Conservation (phyloP, 2,113 vertebrate genomes). For the Triplophysa tibetana region DNA sequence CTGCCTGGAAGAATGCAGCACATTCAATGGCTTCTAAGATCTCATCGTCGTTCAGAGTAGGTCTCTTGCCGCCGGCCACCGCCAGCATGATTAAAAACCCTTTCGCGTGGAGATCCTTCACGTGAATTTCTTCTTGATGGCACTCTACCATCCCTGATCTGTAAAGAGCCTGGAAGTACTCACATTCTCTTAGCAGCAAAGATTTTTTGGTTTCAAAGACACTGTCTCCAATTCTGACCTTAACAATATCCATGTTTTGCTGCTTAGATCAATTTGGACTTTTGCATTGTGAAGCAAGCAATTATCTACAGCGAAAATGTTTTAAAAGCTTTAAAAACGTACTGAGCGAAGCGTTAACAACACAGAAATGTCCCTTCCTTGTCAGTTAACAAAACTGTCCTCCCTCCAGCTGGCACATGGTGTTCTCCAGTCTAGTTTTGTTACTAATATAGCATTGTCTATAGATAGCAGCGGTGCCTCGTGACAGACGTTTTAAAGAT, state of each 20-base stretch:
- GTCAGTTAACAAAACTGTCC: constrained; percentile 28
- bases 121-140: constrained; percentile 76
- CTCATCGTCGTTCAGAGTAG: constrained; percentile 78
- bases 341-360: constrained; percentile 14
- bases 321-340: background rate
- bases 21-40: constrained; percentile 85
- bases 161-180: constrained; percentile 91
- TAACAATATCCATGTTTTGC: constrained; percentile 52
- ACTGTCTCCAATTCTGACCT: constrained; percentile 75
- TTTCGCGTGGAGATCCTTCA: constrained; percentile 73
- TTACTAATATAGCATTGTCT: constrained; percentile 72
- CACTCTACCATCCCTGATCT: constrained; percentile 91
- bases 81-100: constrained; percentile 81
- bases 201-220: constrained; percentile 78
- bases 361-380: background rate
- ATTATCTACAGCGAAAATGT: background rate
- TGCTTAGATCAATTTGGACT: background rate
- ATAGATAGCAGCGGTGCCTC: constrained; percentile 79
- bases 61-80: constrained; percentile 78
- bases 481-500: constrained; percentile 23
- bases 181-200: constrained; percentile 79
- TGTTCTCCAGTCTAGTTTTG: constrained; percentile 40
- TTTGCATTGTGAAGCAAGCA: background rate
- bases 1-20: constrained; percentile 86
- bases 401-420: constrained; percentile 44